Percentiles rank a stretch among this genome's conserved stretches.
Conservation (phyloP, 2,113 vertebrate genomes). For the Coryphaenoides rupestris region DNA sequence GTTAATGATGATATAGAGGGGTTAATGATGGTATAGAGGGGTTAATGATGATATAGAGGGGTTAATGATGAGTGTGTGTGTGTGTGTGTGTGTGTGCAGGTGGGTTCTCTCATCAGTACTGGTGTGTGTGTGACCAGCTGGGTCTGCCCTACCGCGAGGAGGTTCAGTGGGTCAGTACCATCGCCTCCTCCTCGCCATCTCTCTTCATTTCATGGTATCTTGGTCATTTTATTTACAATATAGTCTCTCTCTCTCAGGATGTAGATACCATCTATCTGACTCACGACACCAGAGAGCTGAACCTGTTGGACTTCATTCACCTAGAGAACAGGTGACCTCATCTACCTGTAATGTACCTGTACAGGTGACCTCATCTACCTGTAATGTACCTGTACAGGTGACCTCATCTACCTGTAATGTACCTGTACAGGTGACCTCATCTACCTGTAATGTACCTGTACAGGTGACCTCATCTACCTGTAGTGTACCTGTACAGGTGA, state of each 20-base stretch:
- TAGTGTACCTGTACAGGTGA: too few species aligned
- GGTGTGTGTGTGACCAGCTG: conserved; percentile 91
- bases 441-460: too few species aligned
- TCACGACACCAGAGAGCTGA: conserved; percentile 91
- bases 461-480: too few species aligned
- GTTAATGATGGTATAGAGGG: too few species aligned
- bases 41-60: too few species aligned
- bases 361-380: too few species aligned
- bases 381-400: too few species aligned
- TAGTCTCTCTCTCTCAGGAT: conserved; percentile 70
- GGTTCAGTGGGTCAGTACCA: conserved; percentile 90
- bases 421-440: too few species aligned
- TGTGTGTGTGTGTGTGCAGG: conserved; percentile 67
- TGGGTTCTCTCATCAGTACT: conserved; percentile 95
- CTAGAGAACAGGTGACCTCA: conserved; percentile 86
- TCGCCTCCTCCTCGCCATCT: neutral
- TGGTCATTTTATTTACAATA: neutral
- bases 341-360: neutral
- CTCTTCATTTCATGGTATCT: neutral
- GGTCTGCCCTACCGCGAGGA: conserved; percentile 89
- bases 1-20: too few species aligned
- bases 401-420: too few species aligned
- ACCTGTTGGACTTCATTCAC: conserved; percentile 94
- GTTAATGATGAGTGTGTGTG: neutral
- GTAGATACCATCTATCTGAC: conserved; percentile 97